Evolutionary conservation across 2,888 invertebrate genomes (phyloP).

Genomic region (Ichneumoninae sp.): DNA sequence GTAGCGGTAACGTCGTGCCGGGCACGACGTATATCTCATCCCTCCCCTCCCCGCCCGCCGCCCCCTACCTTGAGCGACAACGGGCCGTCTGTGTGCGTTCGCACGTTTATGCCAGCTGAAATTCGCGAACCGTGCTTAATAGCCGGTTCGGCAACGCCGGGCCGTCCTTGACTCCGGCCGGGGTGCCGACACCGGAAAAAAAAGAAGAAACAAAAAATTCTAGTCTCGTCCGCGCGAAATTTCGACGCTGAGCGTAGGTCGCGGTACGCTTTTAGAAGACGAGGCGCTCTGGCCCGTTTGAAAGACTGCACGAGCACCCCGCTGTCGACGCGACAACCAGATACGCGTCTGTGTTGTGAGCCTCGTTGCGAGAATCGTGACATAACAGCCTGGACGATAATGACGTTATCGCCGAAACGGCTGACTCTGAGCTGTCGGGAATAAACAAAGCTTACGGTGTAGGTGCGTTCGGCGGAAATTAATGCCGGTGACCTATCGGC

Average conservation of each 20-base stretch:
- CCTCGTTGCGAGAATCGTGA: not conserved
- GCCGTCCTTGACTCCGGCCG: constrained; percentile 67
- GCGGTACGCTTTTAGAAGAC: constrained; percentile 68
- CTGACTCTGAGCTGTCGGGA: not conserved
- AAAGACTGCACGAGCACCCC: constrained; percentile 20
- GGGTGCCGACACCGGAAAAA: constrained; percentile 43
- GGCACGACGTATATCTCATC: constrained; percentile 32
- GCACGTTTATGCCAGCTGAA: constrained; percentile 60
- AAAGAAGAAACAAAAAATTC: constrained; percentile 56
- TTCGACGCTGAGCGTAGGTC: constrained; percentile 66
- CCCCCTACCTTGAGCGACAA: not conserved
- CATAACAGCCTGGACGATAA: not conserved
- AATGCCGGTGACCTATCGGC: not conserved
- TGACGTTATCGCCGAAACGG: not conserved
- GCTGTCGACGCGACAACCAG: constrained; percentile 5
- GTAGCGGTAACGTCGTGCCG: constrained; percentile 14
- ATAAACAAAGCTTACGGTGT: not conserved
- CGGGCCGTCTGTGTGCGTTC: not conserved
- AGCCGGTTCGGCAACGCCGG: constrained; percentile 36
- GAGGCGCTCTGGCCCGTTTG: constrained; percentile 22
- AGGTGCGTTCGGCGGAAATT: not conserved
- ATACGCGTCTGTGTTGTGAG: not conserved
- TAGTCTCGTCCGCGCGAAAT: constrained; percentile 66
- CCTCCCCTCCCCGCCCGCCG: not conserved
- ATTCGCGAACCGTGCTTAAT: constrained; percentile 44